Base-by-base conservation (phyloP, 2,888 invertebrate species). In the Atherix ibis region DNA sequence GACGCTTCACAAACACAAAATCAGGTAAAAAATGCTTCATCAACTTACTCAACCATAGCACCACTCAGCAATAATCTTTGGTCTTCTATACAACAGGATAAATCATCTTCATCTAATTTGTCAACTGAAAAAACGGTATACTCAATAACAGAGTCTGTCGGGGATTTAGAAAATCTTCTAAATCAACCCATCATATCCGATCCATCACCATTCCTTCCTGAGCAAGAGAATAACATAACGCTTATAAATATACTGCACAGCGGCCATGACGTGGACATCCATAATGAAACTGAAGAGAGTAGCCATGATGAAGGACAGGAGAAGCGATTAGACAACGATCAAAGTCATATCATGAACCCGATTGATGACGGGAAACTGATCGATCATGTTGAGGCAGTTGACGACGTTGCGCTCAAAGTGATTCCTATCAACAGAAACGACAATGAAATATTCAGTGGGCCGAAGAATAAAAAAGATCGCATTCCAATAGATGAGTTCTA, bases 211-310 rank as follows among this genome's bases (percentile, higher is more conserved):
- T 76, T 75, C 48, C 55, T 76, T 44, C 73, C 76, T 5, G 76
- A 75, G 48, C 62, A 68, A 13, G 73, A 73, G 51, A 73, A 66
- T 42, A 67, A 73, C 47, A 71, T 68, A 44, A 66, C 64, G 10
- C 60, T 71, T 19, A 65, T 71, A 2, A 68, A 69, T 47, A 71
- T 68, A 46, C 53, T 72, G n/a, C 68, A 69, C 53, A 66, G 68
- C 45, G 70, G 66, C 2, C 64, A 66, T 45, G 66, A 67, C 41
- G 46, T 67, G 32, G 65, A 66, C 41, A 58, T 58, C 10, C 32
- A 37, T n/a, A 40, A 40, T 26, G 38, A 38, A 10, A 40, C 37
- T n/a, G 38, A 38, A 4, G 38, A 40, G 15, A 38, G 17, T 15
- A 22, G 19, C 4, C 37, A 25, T 9, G 38, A 41, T 8, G 35